Evolutionary conservation across 1,140 invertebrate species (phyloP).

Genomic region (Coelopa frigida): DNA sequence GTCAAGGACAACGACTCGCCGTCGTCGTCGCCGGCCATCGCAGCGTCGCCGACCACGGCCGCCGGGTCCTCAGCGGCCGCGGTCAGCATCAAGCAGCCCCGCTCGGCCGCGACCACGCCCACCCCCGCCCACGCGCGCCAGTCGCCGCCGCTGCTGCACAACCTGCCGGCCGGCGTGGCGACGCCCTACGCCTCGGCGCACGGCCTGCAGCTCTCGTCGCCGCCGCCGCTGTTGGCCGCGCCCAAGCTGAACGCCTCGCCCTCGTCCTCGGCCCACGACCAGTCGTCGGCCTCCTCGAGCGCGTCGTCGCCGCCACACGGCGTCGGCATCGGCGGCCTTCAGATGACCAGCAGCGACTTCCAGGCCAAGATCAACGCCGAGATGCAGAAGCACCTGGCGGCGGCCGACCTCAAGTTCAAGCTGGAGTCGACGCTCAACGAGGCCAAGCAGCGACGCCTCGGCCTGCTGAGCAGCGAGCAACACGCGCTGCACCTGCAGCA

Average conservation of each 20-base stretch:
- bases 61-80: neutral
- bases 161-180: slow-evolving; percentile 19
- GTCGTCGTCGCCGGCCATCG: slow-evolving; percentile 17
- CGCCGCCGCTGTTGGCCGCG: slow-evolving; percentile 29
- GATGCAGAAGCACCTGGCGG: slow-evolving; percentile 42
- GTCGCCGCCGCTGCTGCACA: slow-evolving; percentile 21
- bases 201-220: slow-evolving; percentile 33
- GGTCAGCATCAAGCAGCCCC: slow-evolving; percentile 16
- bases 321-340: slow-evolving; percentile 12
- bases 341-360: slow-evolving; percentile 23
- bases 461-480: slow-evolving; percentile 34
- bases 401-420: slow-evolving; percentile 39
- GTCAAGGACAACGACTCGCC: slow-evolving; percentile 36
- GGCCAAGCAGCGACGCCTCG: slow-evolving; percentile 27
- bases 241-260: slow-evolving; percentile 23
- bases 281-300: slow-evolving; percentile 16
- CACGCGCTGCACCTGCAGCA: slow-evolving; percentile 37
- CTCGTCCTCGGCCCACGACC: slow-evolving; percentile 10
- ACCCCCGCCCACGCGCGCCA: slow-evolving; percentile 5
- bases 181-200: slow-evolving; percentile 11
- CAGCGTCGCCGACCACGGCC: neutral
- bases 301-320: slow-evolving; percentile 28
- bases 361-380: slow-evolving; percentile 43
- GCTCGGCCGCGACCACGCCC: slow-evolving; percentile 8
- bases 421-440: slow-evolving; percentile 30